A percentile compares a stretch with the other conserved stretches of the same genome.
These are phyloP conservation scores for Rhabdomys pumilio DNA, from an alignment of 2,797 vertebrate genomes.

Conservation along the genomic window DNA sequence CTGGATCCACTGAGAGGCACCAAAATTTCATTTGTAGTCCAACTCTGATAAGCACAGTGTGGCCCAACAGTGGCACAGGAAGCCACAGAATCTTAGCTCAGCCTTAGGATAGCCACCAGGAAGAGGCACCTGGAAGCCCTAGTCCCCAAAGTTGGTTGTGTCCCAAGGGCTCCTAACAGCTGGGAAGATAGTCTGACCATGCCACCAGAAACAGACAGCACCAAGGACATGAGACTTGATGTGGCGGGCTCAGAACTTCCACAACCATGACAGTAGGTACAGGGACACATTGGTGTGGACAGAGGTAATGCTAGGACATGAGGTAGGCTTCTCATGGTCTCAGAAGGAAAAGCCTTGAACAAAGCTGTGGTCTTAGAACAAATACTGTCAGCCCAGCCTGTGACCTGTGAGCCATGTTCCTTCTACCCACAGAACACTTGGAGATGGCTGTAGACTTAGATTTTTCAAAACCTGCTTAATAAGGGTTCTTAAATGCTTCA, in stretches of 20 bases:
- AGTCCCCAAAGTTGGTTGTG: fast-evolving
- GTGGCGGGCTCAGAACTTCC: not conserved
- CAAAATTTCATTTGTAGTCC: not conserved
- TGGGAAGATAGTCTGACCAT: not conserved
- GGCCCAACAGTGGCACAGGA: not conserved
- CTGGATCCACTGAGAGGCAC: not conserved
- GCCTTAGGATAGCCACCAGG: not conserved
- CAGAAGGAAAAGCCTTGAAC: not conserved
- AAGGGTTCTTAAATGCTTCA: not conserved
- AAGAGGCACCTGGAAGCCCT: not conserved
- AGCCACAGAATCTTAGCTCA: not conserved
- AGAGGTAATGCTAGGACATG: not conserved
- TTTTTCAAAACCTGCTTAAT: not conserved
- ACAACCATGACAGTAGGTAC: not conserved
- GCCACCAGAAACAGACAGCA: not conserved
- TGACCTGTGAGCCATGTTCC: not conserved
- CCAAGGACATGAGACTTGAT: not conserved
- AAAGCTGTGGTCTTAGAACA: not conserved
- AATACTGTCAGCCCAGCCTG: not conserved
- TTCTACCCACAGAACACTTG: not conserved
- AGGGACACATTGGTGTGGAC: not conserved
- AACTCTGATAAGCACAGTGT: not conserved
- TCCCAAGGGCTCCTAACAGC: not conserved
- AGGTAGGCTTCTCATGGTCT: not conserved
- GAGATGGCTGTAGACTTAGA: not conserved